Conservation (phyloP, 2,113 vertebrate genomes). For the Spea multiplicata region DNA sequence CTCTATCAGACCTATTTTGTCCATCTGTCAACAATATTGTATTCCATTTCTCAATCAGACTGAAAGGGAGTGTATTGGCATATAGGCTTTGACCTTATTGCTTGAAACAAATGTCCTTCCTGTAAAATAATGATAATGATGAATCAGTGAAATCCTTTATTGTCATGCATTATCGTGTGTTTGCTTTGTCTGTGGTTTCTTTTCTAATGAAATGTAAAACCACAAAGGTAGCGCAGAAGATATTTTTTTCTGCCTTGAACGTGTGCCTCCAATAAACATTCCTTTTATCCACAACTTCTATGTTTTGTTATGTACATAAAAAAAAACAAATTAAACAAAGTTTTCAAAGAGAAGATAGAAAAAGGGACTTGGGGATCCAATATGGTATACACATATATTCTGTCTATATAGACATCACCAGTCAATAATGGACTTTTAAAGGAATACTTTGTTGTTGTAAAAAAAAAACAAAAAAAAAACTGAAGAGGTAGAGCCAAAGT, state of each 20-base stretch:
- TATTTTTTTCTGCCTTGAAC: slow-evolving; percentile 43
- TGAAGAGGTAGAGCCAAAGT: slow-evolving; percentile 35
- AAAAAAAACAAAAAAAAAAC: background rate
- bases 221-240: slow-evolving; percentile 39
- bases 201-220: slow-evolving; percentile 52
- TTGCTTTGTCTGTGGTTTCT: slow-evolving; percentile 52
- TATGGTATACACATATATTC: background rate
- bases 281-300: slow-evolving; percentile 12
- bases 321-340: slow-evolving; percentile 48
- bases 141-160: slow-evolving; percentile 49
- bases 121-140: slow-evolving; percentile 47
- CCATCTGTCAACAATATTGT: slow-evolving; percentile 53
- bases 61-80: slow-evolving; percentile 33
- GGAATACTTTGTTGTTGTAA: slow-evolving; percentile 40
- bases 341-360: slow-evolving; percentile 53
- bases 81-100: slow-evolving; percentile 40
- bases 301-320: slow-evolving; percentile 48
- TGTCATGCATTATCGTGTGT: slow-evolving; percentile 44
- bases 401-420: slow-evolving; percentile 31
- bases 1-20: slow-evolving; percentile 57
- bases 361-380: slow-evolving; percentile 43
- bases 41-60: slow-evolving; percentile 47
- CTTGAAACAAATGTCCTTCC: slow-evolving; percentile 48
- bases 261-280: slow-evolving; percentile 52
- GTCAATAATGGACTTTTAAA: slow-evolving; percentile 36